Evolutionary conservation across 1,140 invertebrate species (phyloP).

Genomic region (Augochlora pura): DNA sequence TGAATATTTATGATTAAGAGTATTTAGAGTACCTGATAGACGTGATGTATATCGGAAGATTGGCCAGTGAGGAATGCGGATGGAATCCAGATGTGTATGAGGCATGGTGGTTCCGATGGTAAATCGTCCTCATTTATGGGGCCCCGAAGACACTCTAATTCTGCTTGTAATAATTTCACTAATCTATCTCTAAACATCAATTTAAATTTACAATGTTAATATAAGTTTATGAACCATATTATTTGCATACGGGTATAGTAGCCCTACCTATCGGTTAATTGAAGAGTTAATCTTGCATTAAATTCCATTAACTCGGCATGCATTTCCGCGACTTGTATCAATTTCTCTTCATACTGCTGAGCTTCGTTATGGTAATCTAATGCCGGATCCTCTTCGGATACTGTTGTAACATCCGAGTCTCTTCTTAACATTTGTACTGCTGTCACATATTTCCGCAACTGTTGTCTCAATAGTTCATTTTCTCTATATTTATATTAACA

Average conservation of each 20-base stretch:
- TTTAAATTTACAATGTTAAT: not conserved
- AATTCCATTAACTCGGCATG: slow-evolving; percentile 97
- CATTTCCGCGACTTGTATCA: slow-evolving; percentile 97
- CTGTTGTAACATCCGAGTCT: slow-evolving; percentile 79
- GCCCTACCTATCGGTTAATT: slow-evolving; percentile 72
- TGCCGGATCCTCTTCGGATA: slow-evolving; percentile 74
- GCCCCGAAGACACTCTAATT: slow-evolving; percentile 87
- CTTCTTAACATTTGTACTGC: slow-evolving; percentile 91
- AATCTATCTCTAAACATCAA: slow-evolving; percentile 82
- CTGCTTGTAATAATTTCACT: slow-evolving; percentile 83
- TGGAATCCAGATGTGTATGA: slow-evolving; percentile 95
- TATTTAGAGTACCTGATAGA: slow-evolving; percentile 88
- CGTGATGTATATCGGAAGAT: slow-evolving; percentile 89
- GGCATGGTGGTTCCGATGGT: slow-evolving; percentile 76
- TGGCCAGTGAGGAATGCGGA: slow-evolving; percentile 93
- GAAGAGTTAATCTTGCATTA: slow-evolving; percentile 84
- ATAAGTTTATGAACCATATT: not conserved
- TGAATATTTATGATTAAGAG: not conserved
- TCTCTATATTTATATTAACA: slow-evolving; percentile 82
- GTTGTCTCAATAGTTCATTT: slow-evolving; percentile 93
- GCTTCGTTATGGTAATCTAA: slow-evolving; percentile 86
- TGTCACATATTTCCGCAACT: slow-evolving; percentile 93
- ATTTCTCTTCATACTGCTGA: slow-evolving; percentile 92
- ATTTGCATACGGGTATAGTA: slow-evolving; percentile 62
- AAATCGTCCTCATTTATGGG: slow-evolving; percentile 81